A percentile compares a stretch with the other conserved stretches of the same genome.
phyloP scores from a whole-genome alignment of 2,113 vertebrate species.

The Burhinus oedicnemus region DNA sequence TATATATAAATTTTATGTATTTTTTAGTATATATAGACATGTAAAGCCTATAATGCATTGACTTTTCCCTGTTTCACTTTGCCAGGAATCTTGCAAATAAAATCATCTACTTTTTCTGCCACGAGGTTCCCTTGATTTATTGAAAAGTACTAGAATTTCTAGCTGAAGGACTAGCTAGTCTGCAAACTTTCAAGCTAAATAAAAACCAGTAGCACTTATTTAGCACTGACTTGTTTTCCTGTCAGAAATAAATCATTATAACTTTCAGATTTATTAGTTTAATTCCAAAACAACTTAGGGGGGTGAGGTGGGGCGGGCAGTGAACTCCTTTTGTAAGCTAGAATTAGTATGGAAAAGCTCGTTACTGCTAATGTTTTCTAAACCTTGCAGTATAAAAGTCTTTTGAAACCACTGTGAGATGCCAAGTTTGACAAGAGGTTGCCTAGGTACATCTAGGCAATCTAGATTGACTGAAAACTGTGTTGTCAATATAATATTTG shows the following conservation, averaged over 20 bases:
- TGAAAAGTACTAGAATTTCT: background rate
- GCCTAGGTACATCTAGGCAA: background rate
- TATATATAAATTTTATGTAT: background rate
- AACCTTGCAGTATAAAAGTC: background rate
- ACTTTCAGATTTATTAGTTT: background rate
- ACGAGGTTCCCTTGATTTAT: background rate
- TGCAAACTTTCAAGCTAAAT: background rate
- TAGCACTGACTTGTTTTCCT: background rate
- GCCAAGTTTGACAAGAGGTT: background rate
- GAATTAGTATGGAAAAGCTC: background rate
- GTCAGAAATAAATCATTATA: background rate
- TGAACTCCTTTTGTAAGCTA: background rate
- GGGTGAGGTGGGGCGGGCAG: background rate
- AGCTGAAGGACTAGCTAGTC: background rate
- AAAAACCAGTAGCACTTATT: background rate
- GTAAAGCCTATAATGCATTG: background rate
- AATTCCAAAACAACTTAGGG: background rate
- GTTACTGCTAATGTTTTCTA: background rate
- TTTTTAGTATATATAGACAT: background rate
- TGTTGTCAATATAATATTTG: background rate
- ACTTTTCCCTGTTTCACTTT: background rate
- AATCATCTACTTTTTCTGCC: background rate
- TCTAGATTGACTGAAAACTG: background rate
- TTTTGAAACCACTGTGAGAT: background rate
- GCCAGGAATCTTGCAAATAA: background rate